Base-by-base conservation (phyloP, 1,140 invertebrate species). In the Pseudomyrmex pallidus region DNA sequence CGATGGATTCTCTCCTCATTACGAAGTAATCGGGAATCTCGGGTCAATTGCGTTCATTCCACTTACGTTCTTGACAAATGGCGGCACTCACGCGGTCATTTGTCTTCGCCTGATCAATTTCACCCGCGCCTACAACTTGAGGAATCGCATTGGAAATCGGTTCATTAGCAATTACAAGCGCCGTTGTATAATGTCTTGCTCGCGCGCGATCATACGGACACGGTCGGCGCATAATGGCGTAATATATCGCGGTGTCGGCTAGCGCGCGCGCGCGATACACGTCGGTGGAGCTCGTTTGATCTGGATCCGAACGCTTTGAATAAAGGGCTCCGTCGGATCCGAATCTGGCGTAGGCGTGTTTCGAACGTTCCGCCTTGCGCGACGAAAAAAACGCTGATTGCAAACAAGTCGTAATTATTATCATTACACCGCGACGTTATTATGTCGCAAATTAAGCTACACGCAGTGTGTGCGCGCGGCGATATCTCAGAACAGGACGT, bases 11-110 rank as follows among this genome's bases (percentile, higher is more conserved):
- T 70, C 76, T 72, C 12, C 52, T 78, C 66, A 80, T 80, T 80
- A 80, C 54, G 15, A 72, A 72, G 76, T 80, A 70, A 72, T 72
- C 66, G 44, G 44, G 44, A 61, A 70, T 70, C 76, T 50, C 46
- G 22, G 54, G 76, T 72, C 76, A 80, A 80, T 80, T 59, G 66
- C 76, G 64, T 80, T 61, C 46, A 59, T 72, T 72, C 46, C 76
- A 50, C 66, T 61, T 72, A 72, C 66, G 76, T 72, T 15, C 54
- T 70, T 50, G 76, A 72, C 56, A 80, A 80, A 72, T 70, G 66
- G 22, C 44, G 44, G 22, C 15, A 80, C 54, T 78, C 48, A 17
- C 63, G 15, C 44, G 52, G 25, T 66, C 54, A 50, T 80, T 78
- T 78, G 64, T 70, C 64, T 78, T 59, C 35, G 52, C 35, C 2